Percentiles rank a stretch among this genome's conserved stretches.
Conservation (phyloP, 2,888 invertebrate species). For the Euplagia quadripunctaria region DNA sequence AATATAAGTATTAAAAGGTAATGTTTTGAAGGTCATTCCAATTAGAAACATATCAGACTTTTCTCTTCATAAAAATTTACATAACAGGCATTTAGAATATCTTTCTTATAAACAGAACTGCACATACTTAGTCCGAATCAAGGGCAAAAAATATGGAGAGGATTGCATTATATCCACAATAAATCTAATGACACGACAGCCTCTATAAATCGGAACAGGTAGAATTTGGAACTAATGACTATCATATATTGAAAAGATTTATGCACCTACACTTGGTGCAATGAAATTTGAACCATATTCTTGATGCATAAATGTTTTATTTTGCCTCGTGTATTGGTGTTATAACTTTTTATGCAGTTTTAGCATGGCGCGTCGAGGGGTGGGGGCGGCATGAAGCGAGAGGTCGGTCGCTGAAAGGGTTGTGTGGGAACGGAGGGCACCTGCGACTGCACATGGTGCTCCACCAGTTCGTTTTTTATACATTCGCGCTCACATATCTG, state of each 20-base stretch:
- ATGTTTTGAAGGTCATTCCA: conserved; percentile 15
- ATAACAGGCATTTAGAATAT: conserved; percentile 30
- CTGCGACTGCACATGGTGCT: conserved; percentile 86
- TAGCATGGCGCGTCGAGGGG: conserved; percentile 64
- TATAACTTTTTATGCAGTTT: conserved; percentile 70
- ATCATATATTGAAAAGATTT: conserved; percentile 49
- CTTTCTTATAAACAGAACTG: conserved; percentile 49
- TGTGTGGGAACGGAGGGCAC: conserved; percentile 88
- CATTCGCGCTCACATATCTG: conserved; percentile 82
- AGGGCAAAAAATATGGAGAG: conserved; percentile 76
- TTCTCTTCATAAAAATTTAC: conserved; percentile 20
- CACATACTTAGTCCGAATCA: conserved; percentile 66
- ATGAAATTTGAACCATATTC: conserved; percentile 34
- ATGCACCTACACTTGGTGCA: conserved; percentile 35
- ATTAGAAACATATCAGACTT: conserved; percentile 20
- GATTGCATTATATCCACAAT: conserved; percentile 86
- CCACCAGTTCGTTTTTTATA: conserved; percentile 80
- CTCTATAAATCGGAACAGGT: conserved; percentile 86
- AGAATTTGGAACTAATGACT: conserved; percentile 83
- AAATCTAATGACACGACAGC: conserved; percentile 87
- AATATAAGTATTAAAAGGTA: neutral
- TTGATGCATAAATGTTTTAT: conserved; percentile 21
- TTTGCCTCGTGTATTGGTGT: conserved; percentile 50
- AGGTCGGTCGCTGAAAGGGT: conserved; percentile 84
- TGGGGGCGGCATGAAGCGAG: conserved; percentile 62